Percentiles rank a stretch among this genome's conserved stretches.
Conservation (phyloP, 2,797 vertebrate species). For the Chloroceryle inda region DNA sequence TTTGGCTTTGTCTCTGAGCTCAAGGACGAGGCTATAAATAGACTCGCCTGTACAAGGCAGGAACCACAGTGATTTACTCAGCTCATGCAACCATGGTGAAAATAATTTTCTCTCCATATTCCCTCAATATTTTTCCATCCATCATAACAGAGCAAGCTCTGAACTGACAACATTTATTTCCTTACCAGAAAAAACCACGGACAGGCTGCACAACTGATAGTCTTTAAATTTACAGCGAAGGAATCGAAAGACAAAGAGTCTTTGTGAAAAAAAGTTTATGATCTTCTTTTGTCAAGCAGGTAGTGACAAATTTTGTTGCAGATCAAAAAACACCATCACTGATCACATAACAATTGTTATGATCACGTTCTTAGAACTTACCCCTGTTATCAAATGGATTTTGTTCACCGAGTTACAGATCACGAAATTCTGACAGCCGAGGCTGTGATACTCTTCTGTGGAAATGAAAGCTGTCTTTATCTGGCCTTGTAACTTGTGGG, state of each 20-base stretch:
- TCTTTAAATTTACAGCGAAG: neutral
- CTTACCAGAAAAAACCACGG: fast-evolving
- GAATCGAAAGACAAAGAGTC: neutral
- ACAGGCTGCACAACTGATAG: neutral
- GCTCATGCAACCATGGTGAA: neutral
- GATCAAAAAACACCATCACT: neutral
- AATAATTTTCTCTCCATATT: neutral
- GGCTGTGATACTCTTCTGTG: constrained; percentile 84
- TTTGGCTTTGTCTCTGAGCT: neutral
- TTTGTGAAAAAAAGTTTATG: neutral
- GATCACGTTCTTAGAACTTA: constrained; percentile 49
- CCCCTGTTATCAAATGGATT: constrained; percentile 89
- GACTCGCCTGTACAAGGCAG: neutral
- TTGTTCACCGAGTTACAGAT: constrained; percentile 80
- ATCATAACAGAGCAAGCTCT: neutral
- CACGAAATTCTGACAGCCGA: constrained; percentile 84
- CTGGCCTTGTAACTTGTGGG: constrained; percentile 86
- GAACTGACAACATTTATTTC: neutral
- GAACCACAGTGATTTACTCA: neutral
- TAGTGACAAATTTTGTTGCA: neutral
- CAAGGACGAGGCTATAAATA: neutral
- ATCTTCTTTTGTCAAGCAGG: neutral
- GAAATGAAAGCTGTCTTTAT: constrained; percentile 89
- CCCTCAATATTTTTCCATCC: neutral
- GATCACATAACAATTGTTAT: neutral